phyloP scores from a whole-genome alignment of 92 coral and sea anemone genomes.

The Parazoanthus swiftii region DNA sequence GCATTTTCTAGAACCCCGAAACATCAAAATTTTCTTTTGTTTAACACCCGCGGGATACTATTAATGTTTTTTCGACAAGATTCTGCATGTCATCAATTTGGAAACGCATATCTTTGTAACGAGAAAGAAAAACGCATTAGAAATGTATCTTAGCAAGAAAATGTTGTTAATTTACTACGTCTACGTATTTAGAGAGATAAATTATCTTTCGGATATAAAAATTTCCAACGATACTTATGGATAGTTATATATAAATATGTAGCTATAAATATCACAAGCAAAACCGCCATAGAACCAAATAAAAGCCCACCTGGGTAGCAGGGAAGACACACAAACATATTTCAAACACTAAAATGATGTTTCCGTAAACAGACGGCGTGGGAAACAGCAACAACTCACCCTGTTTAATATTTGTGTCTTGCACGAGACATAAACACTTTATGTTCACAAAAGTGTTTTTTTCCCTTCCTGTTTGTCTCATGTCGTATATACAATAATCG shows the following conservation, averaged over 20 bases:
- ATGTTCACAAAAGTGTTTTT: neutral
- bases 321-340: slow-evolving; percentile 1
- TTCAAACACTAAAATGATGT: slow-evolving; percentile 2
- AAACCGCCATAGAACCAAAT: neutral
- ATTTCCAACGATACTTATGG: neutral
- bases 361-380: slow-evolving; percentile 18
- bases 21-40: slow-evolving; percentile 8
- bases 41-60: slow-evolving; percentile 12
- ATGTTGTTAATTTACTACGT: neutral
- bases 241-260: neutral
- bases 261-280: neutral
- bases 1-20: neutral
- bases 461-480: neutral
- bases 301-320: slow-evolving; percentile 24
- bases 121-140: neutral
- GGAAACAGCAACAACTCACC: neutral
- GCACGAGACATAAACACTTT: neutral
- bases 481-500: neutral
- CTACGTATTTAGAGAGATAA: neutral
- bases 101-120: neutral
- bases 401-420: slow-evolving; percentile 4
- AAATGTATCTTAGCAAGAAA: neutral
- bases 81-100: neutral
- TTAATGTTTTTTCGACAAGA: slow-evolving; percentile 24
- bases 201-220: neutral